Conservation (phyloP, 2,113 vertebrate genomes). For the Barbus barbus region DNA sequence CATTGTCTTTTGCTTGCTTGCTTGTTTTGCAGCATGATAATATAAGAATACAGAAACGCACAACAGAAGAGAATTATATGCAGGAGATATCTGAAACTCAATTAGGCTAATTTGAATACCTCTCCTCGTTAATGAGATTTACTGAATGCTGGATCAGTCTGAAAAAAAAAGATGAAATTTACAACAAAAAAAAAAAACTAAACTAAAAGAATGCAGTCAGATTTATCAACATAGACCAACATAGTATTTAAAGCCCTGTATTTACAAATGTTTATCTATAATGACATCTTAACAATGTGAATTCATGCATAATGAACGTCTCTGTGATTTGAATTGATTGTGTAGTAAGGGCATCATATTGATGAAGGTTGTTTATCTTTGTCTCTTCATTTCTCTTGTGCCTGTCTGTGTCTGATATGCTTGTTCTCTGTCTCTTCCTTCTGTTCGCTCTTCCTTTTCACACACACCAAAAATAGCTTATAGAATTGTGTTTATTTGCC, state of each 20-base stretch:
- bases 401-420: neutral
- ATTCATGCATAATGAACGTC: neutral
- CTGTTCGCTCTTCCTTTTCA: neutral
- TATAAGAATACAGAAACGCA: neutral
- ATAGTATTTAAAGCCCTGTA: neutral
- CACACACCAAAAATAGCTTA: slow-evolving; percentile 14
- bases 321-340: neutral
- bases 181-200: too few relatives aligned
- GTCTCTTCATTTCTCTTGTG: slow-evolving; percentile 7
- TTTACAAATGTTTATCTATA: neutral
- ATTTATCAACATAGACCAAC: neutral
- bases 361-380: neutral
- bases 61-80: neutral
- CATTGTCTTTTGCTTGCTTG: too few relatives aligned
- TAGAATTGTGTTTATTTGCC: slow-evolving; percentile 21
- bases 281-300: neutral
- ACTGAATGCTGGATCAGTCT: neutral
- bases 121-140: slow-evolving; percentile 8
- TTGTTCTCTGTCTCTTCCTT: neutral
- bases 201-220: neutral
- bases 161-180: too few relatives aligned
- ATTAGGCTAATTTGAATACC: slow-evolving; percentile 2
- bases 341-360: neutral
- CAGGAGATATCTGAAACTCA: neutral
- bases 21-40: too few relatives aligned